Conservation (phyloP, 2,113 vertebrate genomes). For the Rhadina sibilatrix region DNA sequence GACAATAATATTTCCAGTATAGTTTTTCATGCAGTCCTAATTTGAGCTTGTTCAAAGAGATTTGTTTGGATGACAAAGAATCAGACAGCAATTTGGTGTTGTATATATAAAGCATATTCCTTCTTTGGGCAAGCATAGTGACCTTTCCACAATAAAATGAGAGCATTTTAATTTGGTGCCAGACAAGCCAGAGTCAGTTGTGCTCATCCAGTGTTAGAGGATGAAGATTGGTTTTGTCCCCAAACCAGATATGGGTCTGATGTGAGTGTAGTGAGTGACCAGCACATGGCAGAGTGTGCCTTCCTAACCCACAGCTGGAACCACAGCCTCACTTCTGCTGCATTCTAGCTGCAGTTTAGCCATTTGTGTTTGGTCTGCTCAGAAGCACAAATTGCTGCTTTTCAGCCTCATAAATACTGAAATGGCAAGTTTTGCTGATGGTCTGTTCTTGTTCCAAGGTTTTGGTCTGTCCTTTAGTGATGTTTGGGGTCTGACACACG, state of each 20-base stretch:
- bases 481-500: not conserved
- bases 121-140: not conserved
- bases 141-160: not conserved
- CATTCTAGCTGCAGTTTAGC: not conserved
- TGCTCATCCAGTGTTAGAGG: not conserved
- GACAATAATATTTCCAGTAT: not conserved
- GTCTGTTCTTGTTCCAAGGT: not conserved
- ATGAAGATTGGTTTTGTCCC: not conserved
- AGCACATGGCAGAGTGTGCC: not conserved
- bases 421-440: not conserved
- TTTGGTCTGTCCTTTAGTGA: not conserved
- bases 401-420: not conserved
- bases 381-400: not conserved
- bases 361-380: not conserved
- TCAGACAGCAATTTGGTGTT: not conserved
- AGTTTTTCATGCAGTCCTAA: not conserved
- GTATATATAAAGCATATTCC: not conserved
- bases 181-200: not conserved
- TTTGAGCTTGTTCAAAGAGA: not conserved
- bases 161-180: not conserved
- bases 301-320: not conserved
- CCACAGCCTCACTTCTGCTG: not conserved
- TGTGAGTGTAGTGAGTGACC: not conserved
- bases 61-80: not conserved
- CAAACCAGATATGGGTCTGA: not conserved